Percentiles rank a stretch among this genome's conserved stretches.
Conservation (phyloP, 1,140 invertebrate genomes). For the Lutraria rhynchaena region DNA sequence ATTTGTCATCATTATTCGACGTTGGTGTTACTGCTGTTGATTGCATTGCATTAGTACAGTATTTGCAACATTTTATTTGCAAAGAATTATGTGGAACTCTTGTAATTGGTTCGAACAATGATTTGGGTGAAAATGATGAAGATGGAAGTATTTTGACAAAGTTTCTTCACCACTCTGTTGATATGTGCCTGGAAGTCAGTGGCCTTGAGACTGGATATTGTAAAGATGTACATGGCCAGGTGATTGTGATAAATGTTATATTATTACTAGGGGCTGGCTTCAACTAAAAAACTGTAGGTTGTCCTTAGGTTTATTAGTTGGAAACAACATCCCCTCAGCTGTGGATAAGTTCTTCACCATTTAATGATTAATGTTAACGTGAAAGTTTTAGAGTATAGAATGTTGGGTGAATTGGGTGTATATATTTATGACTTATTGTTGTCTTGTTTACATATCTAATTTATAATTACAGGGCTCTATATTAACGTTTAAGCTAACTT, state of each 20-base stretch:
- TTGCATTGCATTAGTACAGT: constrained; percentile 58
- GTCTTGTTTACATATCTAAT: too few relatives aligned
- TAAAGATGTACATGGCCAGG: constrained; percentile 76
- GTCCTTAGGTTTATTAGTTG: neutral
- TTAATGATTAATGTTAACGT: too few relatives aligned
- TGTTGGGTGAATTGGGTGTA: too few relatives aligned
- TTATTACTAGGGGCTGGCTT: too few relatives aligned
- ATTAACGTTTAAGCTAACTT: too few relatives aligned
- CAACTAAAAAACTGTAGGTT: neutral
- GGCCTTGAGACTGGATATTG: constrained; percentile 71
- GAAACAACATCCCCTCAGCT: neutral
- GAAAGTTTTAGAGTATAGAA: too few relatives aligned
- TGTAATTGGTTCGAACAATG: constrained; percentile 50
- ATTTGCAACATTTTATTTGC: constrained; percentile 37
- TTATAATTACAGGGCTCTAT: too few relatives aligned
- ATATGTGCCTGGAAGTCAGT: constrained; percentile 58
- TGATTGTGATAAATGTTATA: too few relatives aligned
- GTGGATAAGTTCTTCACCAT: neutral
- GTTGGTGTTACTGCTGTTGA: constrained; percentile 56
- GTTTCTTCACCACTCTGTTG: constrained; percentile 55
- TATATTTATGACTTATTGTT: too few relatives aligned
- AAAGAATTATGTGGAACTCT: constrained; percentile 44
- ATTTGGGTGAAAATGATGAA: constrained; percentile 60
- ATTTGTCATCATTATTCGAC: constrained; percentile 65
- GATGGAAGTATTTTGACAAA: constrained; percentile 55